Conservation (phyloP, 2,888 invertebrate genomes). For the Thumatha senex region DNA sequence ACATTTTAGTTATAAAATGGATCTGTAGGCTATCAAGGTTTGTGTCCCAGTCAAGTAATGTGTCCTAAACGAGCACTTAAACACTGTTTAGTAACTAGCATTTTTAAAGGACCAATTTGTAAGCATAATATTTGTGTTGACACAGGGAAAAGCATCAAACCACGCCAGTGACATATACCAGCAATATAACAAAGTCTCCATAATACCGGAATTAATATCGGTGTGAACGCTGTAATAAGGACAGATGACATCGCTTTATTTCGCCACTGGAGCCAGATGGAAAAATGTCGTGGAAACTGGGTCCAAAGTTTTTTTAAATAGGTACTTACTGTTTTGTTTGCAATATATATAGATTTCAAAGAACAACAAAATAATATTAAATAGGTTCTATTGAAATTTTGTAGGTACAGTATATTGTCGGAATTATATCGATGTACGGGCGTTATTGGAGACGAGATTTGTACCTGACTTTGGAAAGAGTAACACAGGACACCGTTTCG, state of each 20-base stretch:
- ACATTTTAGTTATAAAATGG: no score
- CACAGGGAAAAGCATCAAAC: conserved; percentile 14
- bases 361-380: background rate
- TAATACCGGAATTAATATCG: conserved; percentile 53
- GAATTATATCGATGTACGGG: no score
- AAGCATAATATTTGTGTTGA: background rate
- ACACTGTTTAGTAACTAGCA: no score
- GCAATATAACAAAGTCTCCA: conserved; percentile 37
- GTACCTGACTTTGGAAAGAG: no score
- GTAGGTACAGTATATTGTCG: no score
- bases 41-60: no score
- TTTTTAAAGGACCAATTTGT: background rate
- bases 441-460: no score
- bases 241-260: conserved; percentile 50
- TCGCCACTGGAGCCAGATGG: conserved; percentile 35
- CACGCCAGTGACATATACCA: conserved; percentile 22
- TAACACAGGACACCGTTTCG: no score
- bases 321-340: background rate
- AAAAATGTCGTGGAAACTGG: conserved; percentile 30
- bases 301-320: conserved; percentile 1
- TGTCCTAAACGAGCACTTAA: no score
- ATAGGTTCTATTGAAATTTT: no score
- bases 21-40: no score
- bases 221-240: conserved; percentile 44
- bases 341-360: background rate